Conservation (phyloP, 2,888 invertebrate species). For the Callinectes sapidus region DNA sequence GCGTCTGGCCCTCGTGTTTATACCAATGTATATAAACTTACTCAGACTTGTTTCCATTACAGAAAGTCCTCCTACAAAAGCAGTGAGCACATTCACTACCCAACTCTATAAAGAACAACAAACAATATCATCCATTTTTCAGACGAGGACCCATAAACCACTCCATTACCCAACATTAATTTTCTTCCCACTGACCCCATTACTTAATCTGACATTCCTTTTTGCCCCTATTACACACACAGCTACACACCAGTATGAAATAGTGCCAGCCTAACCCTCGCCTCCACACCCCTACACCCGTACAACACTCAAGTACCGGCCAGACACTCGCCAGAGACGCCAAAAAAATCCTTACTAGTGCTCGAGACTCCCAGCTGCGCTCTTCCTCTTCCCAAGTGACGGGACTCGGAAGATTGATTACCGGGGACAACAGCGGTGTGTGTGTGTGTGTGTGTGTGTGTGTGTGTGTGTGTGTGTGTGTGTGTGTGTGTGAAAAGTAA, state of each 20-base stretch:
- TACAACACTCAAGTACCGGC: slow-evolving; percentile 16
- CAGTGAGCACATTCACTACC: neutral
- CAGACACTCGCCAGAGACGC: slow-evolving; percentile 16
- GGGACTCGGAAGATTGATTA: slow-evolving; percentile 17
- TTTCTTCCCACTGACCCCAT: neutral
- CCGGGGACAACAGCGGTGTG: neutral
- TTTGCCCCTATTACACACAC: neutral
- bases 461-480: slow-evolving; percentile 13
- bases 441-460: slow-evolving; percentile 25
- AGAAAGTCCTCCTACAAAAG: neutral
- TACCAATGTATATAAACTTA: neutral
- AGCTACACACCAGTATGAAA: neutral
- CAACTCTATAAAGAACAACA: neutral
- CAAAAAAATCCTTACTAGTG: neutral
- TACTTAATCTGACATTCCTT: neutral
- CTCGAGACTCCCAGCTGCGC: neutral
- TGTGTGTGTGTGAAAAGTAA: neutral
- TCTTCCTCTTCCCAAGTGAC: slow-evolving; percentile 6
- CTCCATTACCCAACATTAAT: neutral
- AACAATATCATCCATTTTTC: neutral
- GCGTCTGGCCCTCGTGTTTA: neutral
- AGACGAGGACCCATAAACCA: neutral
- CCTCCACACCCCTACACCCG: neutral
- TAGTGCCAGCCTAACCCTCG: neutral
- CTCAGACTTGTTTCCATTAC: neutral